These are phyloP conservation scores for Anas georgica DNA, from an alignment of 2,797 vertebrate genomes.

Conservation along the genomic window DNA sequence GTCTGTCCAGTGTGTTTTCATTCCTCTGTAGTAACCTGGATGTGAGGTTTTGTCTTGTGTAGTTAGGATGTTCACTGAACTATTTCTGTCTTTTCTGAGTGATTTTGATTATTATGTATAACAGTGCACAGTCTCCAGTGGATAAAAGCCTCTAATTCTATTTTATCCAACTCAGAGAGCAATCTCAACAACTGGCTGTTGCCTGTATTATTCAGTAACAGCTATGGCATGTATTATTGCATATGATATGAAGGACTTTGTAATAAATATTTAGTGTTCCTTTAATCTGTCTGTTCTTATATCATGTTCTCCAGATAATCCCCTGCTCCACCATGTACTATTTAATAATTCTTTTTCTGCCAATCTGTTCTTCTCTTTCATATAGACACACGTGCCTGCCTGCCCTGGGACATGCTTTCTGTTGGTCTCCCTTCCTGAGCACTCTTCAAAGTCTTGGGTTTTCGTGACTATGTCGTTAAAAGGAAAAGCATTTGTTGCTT, in stretches of 20 bases:
- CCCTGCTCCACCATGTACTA: constrained; percentile 9
- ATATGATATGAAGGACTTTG: background rate
- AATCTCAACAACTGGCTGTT: constrained; percentile 39
- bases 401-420: background rate
- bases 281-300: constrained; percentile 58
- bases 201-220: constrained; percentile 57
- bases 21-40: background rate
- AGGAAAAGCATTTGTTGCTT: background rate
- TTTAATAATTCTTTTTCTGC: constrained; percentile 43
- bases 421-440: background rate
- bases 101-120: constrained; percentile 64
- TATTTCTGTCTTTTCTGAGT: constrained; percentile 47
- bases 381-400: accelerated
- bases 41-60: background rate
- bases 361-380: background rate
- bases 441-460: background rate
- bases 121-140: background rate
- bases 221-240: constrained; percentile 18
- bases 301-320: constrained; percentile 52
- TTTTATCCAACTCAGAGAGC: constrained; percentile 68
- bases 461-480: background rate
- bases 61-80: background rate
- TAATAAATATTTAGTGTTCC: constrained; percentile 57
- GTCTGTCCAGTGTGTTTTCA: background rate
- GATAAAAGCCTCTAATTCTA: constrained; percentile 67